phyloP scores from a whole-genome alignment of 2,888 invertebrate genomes.

The Ferdinandea cuprea region DNA sequence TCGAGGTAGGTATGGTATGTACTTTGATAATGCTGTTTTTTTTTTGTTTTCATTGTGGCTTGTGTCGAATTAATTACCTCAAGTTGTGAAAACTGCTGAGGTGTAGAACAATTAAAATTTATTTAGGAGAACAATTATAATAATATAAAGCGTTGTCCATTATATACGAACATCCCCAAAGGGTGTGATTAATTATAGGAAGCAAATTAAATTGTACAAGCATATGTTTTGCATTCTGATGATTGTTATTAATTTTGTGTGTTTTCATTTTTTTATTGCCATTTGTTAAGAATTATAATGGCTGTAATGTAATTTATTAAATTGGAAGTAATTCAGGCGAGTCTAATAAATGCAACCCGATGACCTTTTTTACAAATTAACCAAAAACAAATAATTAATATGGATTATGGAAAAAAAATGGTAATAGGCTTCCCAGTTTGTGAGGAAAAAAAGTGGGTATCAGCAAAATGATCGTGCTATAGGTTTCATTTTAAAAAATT shows the following conservation, averaged over 20 bases:
- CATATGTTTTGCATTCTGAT: conserved; percentile 59
- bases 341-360: neutral
- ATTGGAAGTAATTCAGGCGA: neutral
- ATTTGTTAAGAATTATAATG: neutral
- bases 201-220: conserved; percentile 40
- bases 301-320: neutral
- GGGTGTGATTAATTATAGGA: conserved; percentile 53
- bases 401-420: too few relatives aligned
- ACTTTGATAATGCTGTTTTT: neutral
- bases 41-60: conserved; percentile 32
- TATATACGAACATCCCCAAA: conserved; percentile 33
- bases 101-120: conserved; percentile 60
- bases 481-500: too few relatives aligned
- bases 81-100: conserved; percentile 47
- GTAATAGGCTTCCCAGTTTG: too few relatives aligned
- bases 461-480: too few relatives aligned
- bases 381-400: neutral
- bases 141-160: conserved; percentile 52
- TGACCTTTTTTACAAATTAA: neutral
- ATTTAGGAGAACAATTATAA: conserved; percentile 63
- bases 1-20: conserved; percentile 58
- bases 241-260: conserved; percentile 48
- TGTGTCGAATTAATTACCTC: conserved; percentile 54
- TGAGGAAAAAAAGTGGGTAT: too few relatives aligned
- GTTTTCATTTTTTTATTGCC: neutral